phyloP scores from a whole-genome alignment of 2,113 vertebrate species.

The Castor canadensis region DNA sequence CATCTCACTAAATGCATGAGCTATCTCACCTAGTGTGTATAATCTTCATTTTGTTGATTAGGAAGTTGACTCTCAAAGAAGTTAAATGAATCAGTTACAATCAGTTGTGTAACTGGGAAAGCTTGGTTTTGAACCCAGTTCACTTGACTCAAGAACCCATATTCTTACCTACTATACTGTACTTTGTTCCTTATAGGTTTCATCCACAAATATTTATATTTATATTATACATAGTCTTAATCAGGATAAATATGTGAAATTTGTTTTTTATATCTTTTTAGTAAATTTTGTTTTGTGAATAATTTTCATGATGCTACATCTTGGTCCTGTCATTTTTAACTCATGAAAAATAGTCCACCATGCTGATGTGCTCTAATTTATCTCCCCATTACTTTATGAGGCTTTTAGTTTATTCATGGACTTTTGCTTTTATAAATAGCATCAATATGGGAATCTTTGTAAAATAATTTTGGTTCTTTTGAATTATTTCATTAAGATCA shows the following conservation, averaged over 20 bases:
- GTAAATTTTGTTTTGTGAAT: background rate
- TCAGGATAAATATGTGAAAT: background rate
- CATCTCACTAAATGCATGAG: background rate
- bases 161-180: background rate
- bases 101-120: background rate
- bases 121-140: background rate
- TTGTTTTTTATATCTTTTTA: background rate
- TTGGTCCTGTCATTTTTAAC: background rate
- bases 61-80: background rate
- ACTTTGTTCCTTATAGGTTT: background rate
- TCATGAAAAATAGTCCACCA: background rate
- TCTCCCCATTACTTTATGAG: background rate
- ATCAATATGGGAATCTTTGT: background rate
- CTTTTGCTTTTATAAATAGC: background rate
- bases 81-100: background rate
- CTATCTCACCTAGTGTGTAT: background rate
- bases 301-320: background rate
- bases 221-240: background rate
- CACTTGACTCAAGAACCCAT: background rate
- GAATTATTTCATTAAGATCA: background rate
- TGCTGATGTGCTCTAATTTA: background rate
- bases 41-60: background rate
- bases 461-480: background rate
- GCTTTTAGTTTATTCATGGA: background rate
- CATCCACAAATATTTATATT: background rate